Evolutionary conservation across 37 sponge, comb jelly and placozoan species (phyloP), one percentile per base, ranked within the genome.

Genomic region (Axinella damicornis): DNA sequence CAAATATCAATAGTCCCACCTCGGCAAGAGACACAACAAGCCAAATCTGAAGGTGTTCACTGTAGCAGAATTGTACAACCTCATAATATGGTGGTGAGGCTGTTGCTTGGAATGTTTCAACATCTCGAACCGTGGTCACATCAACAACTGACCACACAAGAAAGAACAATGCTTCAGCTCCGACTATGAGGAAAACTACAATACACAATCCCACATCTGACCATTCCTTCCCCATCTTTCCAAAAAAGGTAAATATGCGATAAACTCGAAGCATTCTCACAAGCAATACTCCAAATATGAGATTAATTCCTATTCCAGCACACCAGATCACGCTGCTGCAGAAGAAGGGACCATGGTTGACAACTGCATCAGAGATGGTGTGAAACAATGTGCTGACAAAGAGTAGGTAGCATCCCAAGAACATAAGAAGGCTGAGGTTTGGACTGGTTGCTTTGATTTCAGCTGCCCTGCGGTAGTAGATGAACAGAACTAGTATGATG

Each of bases 371-470:
- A 5, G 25, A 2, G 62, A 61, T 12, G 14, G 62, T 61, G 14
- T 61, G 62, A 19, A 58, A 24, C 31, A 70, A 19, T 16, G 57
- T 30, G 31, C 57, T 53, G 32, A 55, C 17, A 15, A 6, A 39
- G 2, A 63, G 30, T 64, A 83, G 19, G 59, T 61, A 73, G 41
- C 73, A 73, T 31, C 83, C 74, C 11, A 73, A 15, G n/a, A 83
- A 83, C 19, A 59, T 73, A 4, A 72, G 24, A 16, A 83, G 31
- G 41, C 74, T 83, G 11, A 83, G 73, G 21, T 22, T 57, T 39
- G 27, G 62, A 59, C 83, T 83, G 41, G 41, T 61, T 20, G 83
- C 83, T 34, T 73, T 72, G 36, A 83, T 83, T 30, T 73, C 83
- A 17, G 37, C 27, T 17, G 22, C 12, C 30, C 58, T 57, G 6